Evolutionary conservation across 64 coral and sea anemone genomes (phyloP), one percentile per base, ranked within the genome.

Genomic region (Stylophora pistillata): DNA sequence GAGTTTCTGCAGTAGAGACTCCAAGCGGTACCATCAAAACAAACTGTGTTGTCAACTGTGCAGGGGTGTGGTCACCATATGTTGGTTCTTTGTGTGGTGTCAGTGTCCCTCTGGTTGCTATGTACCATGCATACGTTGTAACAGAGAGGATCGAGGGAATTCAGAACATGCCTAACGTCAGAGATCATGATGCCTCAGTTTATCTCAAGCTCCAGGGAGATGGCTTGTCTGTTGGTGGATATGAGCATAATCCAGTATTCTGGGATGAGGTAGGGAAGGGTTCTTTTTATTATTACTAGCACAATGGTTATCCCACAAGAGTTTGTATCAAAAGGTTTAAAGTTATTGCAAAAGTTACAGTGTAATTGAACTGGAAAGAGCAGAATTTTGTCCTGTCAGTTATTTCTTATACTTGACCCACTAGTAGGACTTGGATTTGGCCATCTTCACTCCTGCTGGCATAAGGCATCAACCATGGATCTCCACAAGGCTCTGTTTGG

Each of bases 201-300:
- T 99, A 99, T 60, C 93, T 99, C 14, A 99, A 99, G 71, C 55
- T 99, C 20, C 97, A 99, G 65, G 97, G 97, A 55, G 97, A 99
- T 99, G 97, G 97, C 0, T 74, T 99, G 58, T 99, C 97, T 66
- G 65, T 93, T 10, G 97, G 97, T 31, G 97, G 93, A n/a, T 99
- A 99, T 91, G 97, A 99, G 85, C 76, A 87, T 34, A 99, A 99
- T 65, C 97, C 97, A 53, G 56, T 99, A 21, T 99, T 95, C 74
- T 99, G 97, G 97, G 97, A 99, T 60, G 87, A 99, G 81, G 97
- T 99, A 14, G 82, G 83, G 30, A 66, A 32, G 21, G 23, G 27
- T 78, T 12, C 4, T 63, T 9, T 70, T 29, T 66, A 66, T 57
- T 56, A 25, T 10, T 21, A 68, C 4, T 4, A n/a, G 10, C 17